Base-by-base conservation (phyloP, 2,888 invertebrate genomes). In the Syrista parreyssii region DNA sequence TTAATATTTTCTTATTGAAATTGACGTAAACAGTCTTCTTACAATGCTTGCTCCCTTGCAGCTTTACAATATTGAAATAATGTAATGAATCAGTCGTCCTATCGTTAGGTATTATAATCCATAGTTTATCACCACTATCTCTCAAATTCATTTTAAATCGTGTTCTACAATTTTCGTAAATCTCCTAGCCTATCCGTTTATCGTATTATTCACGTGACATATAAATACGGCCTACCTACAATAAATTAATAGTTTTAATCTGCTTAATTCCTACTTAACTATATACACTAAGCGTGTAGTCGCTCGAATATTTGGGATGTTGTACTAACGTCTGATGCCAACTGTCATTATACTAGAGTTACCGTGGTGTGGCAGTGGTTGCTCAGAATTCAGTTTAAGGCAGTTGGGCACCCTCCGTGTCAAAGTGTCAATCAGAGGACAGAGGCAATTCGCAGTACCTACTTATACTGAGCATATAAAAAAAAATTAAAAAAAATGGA, bases 1-100 rank as follows among this genome's bases (percentile, higher is more conserved):
- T 87, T 88, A 87, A 88, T 86, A 86, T 84, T 85, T 78, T 85
- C 32, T 89, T 88, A 87, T 88, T 86, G 89, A 90, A 90, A 91
- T 90, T 90, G 90, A 90, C 90, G 82, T 89, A 88, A 89, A 89
- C 90, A 91, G 90, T 91, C 90, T 90, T 90, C 87, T 88, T 88
- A 89, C 88, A 88, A 89, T 87, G 88, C 88, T 90, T 89, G 89
- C 89, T 87, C 88, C 88, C 86, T 84, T 86, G 85, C 86, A 87
- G 89, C 88, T 86, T 86, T 80, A 85, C 87, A 86, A 87, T 85
- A 87, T 86, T 82, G 80, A 86, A 88, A 87, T 82, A 82, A 89
- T 87, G 87, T 84, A 32, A 86, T 86, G 85, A 87, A 86, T 88
- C 88, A 88, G 87, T 90, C 87, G 85, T 84, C 85, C 84, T 87